Percentiles rank a stretch among this genome's conserved stretches.
These are phyloP conservation scores for Pissodes strobi DNA, from an alignment of 1,140 invertebrate species.

Conservation along the genomic window DNA sequence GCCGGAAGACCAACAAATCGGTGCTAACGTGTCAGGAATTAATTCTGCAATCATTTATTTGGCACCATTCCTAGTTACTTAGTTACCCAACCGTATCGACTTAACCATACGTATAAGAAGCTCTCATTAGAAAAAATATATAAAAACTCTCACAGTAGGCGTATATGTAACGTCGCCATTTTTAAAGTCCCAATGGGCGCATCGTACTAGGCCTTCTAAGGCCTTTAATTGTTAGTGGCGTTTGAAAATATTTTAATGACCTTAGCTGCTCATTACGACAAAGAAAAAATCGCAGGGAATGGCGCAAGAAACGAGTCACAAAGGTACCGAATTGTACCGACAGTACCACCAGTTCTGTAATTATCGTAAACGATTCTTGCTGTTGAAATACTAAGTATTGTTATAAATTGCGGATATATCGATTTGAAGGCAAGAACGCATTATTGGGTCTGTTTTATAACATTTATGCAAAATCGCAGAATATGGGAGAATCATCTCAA, in stretches of 20 bases:
- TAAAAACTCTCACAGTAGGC: neutral
- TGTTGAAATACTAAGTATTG: neutral
- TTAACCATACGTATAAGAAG: neutral
- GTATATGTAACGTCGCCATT: constrained; percentile 1
- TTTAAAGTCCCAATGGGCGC: neutral
- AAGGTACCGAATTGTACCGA: constrained; percentile 2
- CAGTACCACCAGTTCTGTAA: neutral
- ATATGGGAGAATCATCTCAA: too few relatives aligned
- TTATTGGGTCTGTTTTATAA: too few relatives aligned
- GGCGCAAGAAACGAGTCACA: neutral
- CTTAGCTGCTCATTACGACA: constrained; percentile 1
- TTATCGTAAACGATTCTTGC: neutral
- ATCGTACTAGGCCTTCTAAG: neutral
- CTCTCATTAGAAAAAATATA: neutral
- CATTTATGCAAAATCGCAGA: too few relatives aligned
- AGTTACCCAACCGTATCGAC: too few relatives aligned
- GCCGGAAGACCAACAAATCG: too few relatives aligned
- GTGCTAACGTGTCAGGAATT: too few relatives aligned
- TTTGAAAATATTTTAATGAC: constrained; percentile 4
- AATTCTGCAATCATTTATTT: too few relatives aligned
- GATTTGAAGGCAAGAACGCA: too few relatives aligned
- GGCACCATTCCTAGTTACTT: too few relatives aligned
- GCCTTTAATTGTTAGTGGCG: constrained; percentile 2
- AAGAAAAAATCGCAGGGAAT: constrained; percentile 6
- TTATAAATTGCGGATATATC: too few relatives aligned